Evolutionary conservation across 2,797 vertebrate species (phyloP), one percentile per base, ranked within the genome.

Genomic region (Ceryle rudis): DNA sequence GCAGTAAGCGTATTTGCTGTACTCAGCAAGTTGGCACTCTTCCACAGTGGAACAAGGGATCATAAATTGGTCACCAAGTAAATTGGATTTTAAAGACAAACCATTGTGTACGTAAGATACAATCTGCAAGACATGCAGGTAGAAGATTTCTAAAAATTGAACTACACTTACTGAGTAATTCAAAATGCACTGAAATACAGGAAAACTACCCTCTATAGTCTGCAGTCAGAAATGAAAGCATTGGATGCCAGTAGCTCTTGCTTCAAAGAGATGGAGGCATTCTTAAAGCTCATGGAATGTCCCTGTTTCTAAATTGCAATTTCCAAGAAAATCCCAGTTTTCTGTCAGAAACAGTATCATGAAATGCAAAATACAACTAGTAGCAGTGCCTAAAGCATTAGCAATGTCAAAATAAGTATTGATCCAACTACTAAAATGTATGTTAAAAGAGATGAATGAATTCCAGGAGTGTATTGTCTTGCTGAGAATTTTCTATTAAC

Each of bases 401-500:
- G 4, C 25, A 41, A 33, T 67, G 14, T 54, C 9, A 58, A 46
- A 79, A 8, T 8, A 57, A 31, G 8, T 42, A 29, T 41, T 11
- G 0, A 1, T n/a, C 22, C 25, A 31, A 33, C 5, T 35, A 21
- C 31, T 54, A 14, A 82, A 66, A 20, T 19, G 12, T 15, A n/a
- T 0, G 4, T 1, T 19, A 7, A 44, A 44, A 26, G 21, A 23
- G 70, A 16, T 62, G 29, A 25, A 13, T 2, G 3, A 83, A 17
- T 10, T 70, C 4, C 7, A 25, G 66, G 13, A 67, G 22, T 35
- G 6, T n/a, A 2, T 9, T 71, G n/a, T 4, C 10, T 94, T 14
- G 3, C 5, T 26, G 13, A 57, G 12, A 25, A 11, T 39, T 16
- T 77, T 6, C 1, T 54, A 0, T 14, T 78, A 37, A 8, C 9